Evolutionary conservation across 2,113 vertebrate species (phyloP).

Genomic region (Pelobates fuscus): DNA sequence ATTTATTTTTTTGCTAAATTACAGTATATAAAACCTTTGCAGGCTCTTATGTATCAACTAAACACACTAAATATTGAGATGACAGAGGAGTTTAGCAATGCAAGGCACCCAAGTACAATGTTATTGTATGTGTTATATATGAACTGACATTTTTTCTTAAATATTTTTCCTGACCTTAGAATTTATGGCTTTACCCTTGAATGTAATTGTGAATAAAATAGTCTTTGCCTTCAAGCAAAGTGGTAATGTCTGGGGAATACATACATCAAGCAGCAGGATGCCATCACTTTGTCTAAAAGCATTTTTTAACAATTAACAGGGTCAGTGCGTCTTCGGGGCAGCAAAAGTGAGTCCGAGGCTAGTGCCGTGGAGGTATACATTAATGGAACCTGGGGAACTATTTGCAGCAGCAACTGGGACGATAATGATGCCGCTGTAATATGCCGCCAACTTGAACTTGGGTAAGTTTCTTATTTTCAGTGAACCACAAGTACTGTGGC

Average conservation of each 20-base stretch:
- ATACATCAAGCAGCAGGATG: conserved; percentile 22
- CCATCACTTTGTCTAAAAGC: conserved; percentile 31
- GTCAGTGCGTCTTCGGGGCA: conserved; percentile 77
- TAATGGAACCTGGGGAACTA: conserved; percentile 77
- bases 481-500: neutral
- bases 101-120: too few species aligned
- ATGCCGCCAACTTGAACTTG: conserved; percentile 82
- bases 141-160: conserved; percentile 5
- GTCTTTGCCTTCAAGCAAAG: conserved; percentile 36
- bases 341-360: conserved; percentile 80
- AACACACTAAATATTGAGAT: too few species aligned
- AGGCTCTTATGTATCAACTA: too few species aligned
- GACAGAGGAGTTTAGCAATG: too few species aligned
- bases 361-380: conserved; percentile 83
- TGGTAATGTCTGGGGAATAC: conserved; percentile 22
- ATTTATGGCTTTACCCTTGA: conserved; percentile 43
- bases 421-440: conserved; percentile 77
- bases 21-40: too few species aligned
- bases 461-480: conserved; percentile 66
- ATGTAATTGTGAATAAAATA: conserved; percentile 32
- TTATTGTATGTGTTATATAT: too few species aligned
- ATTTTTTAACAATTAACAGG: conserved; percentile 63
- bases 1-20: too few species aligned
- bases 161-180: conserved; percentile 26
- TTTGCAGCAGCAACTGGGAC: conserved; percentile 80